phyloP scores from a whole-genome alignment of 1,140 invertebrate genomes.

The roundworm (Caenorhabditis elegans) region WBcel235 BX284604.4:12088001-12088500 shows the following conservation, averaged over 20 bases:
- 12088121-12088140: background rate
- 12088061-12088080: slow-evolving; percentile 54
- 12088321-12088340: background rate
- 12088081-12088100: slow-evolving; percentile 37
- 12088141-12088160: slow-evolving; percentile 40
- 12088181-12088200: slow-evolving; percentile 32
- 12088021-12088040: slow-evolving; percentile 57
- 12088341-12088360: slow-evolving; percentile 36
- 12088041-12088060: slow-evolving; percentile 54
- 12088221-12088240: slow-evolving; percentile 54
- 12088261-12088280: slow-evolving; percentile 47
- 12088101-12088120: slow-evolving; percentile 47
- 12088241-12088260: slow-evolving; percentile 56
- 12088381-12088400: slow-evolving; percentile 11
- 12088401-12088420: background rate
- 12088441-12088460: too few relatives aligned
- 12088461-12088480: too few relatives aligned
- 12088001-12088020: slow-evolving; percentile 57
- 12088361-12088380: slow-evolving; percentile 31
- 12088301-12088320: background rate
- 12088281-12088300: slow-evolving; percentile 42
- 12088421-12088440: background rate
- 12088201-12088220: slow-evolving; percentile 42
- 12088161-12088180: slow-evolving; percentile 36
- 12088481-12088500: too few relatives aligned